phyloP scores from a whole-genome alignment of 2,797 vertebrate genomes.

The Coregonus ussuriensis region DNA sequence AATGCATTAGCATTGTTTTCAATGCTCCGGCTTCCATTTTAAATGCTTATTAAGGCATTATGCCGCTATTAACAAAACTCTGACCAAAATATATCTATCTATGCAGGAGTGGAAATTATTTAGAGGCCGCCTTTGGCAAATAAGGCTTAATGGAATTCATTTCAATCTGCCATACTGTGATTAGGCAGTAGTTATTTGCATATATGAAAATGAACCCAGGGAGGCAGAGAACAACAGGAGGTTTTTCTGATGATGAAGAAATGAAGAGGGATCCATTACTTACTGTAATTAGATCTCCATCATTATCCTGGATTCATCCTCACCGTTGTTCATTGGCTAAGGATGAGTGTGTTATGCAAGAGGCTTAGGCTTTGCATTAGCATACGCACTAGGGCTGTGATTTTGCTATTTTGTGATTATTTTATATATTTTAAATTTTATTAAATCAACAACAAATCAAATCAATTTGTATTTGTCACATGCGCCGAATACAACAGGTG shows the following conservation, averaged over 20 bases:
- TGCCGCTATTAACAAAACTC: constrained; percentile 76
- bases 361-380: constrained; percentile 1
- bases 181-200: constrained; percentile 53
- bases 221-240: constrained; percentile 41
- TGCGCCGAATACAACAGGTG: too few species aligned
- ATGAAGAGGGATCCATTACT: constrained; percentile 55
- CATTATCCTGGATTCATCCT: constrained; percentile 52
- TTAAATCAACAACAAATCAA: too few species aligned
- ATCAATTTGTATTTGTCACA: too few species aligned
- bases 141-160: constrained; percentile 77
- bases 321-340: constrained; percentile 22
- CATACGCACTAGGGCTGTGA: not conserved
- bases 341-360: constrained; percentile 7
- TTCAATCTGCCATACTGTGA: constrained; percentile 79
- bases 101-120: constrained; percentile 72
- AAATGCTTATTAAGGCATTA: constrained; percentile 81
- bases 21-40: constrained; percentile 68
- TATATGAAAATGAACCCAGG: constrained; percentile 54
- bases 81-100: constrained; percentile 71
- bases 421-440: not conserved
- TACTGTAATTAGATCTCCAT: constrained; percentile 59
- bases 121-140: constrained; percentile 76
- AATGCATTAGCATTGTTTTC: constrained; percentile 67
- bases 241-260: constrained; percentile 42
- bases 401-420: constrained; percentile 43